Base-by-base conservation (phyloP, 2,797 vertebrate genomes). In the Anguilla obscura region DNA sequence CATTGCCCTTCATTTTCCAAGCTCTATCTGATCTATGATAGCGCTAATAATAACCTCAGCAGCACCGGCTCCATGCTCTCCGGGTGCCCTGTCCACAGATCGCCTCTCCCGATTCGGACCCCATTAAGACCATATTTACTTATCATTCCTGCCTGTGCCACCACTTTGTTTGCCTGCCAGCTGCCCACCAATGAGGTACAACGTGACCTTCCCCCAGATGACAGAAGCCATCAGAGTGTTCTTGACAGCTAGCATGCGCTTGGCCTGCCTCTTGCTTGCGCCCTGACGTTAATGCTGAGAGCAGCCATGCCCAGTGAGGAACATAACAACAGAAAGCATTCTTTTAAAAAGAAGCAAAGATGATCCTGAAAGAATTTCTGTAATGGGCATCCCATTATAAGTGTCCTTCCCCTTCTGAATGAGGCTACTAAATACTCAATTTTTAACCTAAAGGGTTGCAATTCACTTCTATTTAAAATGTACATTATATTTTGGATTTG, bases 71-170 rank as follows among this genome's bases (percentile, higher is more conserved):
- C 93, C 1, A 87, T 91, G 90, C 88, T 93, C 93, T 93, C 33
- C 33, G 66, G 92, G 92, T 89, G 93, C 92, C 82, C 90, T 92
- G 87, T 54, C 91, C 66, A 30, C 30, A 30, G 33, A 96, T 96
- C 94, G 94, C 94, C 91, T 93, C 90, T 92, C 92, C 92, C 93
- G 91, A 94, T 95, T 93, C 93, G 91, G 90, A 92, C 90, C 94
- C 92, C 94, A 96, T 96, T 90, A 95, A 95, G 95, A 94, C 92
- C 93, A 92, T 95, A 95, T 96, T 96, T 96, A 95, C 94, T 96
- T 95, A 95, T 96, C 94, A 89, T 93, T 89, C 92, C 93, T 91
- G 93, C 93, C 91, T 91, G 92, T 90, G 91, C 90, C 89, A 89
- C 93, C 92, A 92, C 90, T 94, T 92, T 94, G 93, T 96, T 95